phyloP scores from a whole-genome alignment of 2,113 vertebrate genomes.

The Todiramphus chloris region DNA sequence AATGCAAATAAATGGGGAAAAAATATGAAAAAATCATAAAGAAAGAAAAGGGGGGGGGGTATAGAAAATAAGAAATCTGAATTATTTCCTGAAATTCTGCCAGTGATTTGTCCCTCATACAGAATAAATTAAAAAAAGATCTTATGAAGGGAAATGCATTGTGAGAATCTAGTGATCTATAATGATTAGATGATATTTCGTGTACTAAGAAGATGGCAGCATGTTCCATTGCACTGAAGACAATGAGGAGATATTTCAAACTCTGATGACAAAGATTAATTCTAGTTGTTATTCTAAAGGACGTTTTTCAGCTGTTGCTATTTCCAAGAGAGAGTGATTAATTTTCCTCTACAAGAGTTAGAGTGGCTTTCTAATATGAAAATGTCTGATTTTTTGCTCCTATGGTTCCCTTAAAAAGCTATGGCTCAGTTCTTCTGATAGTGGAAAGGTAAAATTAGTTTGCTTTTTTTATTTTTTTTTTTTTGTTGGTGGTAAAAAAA shows the following conservation, averaged over 20 bases:
- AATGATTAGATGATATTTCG: neutral
- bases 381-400: neutral
- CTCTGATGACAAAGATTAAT: neutral
- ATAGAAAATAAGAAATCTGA: neutral
- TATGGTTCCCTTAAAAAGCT: neutral
- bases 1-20: neutral
- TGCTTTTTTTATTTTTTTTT: neutral
- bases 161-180: neutral
- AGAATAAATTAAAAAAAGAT: slow-evolving; percentile 3
- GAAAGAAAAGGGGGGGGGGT: neutral
- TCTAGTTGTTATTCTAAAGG: neutral
- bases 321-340: neutral
- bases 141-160: neutral
- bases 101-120: neutral
- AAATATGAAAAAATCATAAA: neutral
- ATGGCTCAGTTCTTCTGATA: neutral
- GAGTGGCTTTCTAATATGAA: neutral
- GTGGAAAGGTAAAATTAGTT: neutral
- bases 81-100: neutral
- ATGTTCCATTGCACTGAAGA: neutral
- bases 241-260: neutral
- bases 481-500: neutral
- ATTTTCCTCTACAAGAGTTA: neutral
- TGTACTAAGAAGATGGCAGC: neutral
- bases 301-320: neutral